Evolutionary conservation across 2,888 invertebrate genomes (phyloP).

Genomic region (Lepidonotus clava): DNA sequence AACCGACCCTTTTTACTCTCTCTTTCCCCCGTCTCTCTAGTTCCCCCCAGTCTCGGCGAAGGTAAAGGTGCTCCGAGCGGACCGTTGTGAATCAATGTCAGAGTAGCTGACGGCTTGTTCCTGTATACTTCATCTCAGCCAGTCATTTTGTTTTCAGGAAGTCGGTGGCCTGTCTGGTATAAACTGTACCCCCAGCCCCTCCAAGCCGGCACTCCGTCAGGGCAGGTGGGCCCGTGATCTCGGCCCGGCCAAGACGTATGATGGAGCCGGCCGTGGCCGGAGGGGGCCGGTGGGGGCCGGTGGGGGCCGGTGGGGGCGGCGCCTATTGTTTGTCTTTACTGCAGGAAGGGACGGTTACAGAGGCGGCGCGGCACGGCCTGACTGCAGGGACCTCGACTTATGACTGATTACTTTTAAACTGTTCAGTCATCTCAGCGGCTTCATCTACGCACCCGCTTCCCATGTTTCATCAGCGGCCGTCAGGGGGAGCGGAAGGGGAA

Average conservation of each 20-base stretch:
- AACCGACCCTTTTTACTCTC: not conserved
- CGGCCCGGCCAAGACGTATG: constrained; percentile 17
- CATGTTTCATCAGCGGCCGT: constrained; percentile 2
- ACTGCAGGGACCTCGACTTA: constrained; percentile 11
- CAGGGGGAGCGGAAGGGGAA: not conserved
- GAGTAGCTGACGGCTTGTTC: constrained; percentile 23
- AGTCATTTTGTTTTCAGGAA: constrained; percentile 52
- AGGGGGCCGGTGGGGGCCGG: not conserved
- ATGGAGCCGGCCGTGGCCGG: not conserved
- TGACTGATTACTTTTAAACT: constrained; percentile 50
- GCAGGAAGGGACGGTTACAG: constrained; percentile 18
- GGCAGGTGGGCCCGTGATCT: not conserved
- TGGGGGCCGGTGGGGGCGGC: not conserved
- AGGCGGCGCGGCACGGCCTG: not conserved
- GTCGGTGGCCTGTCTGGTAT: constrained; percentile 26
- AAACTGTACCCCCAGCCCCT: constrained; percentile 3
- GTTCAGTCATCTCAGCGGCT: constrained; percentile 45
- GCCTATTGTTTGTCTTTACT: constrained; percentile 38
- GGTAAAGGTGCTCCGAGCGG: no score
- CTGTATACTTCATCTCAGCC: constrained; percentile 31
- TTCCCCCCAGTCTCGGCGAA: no score
- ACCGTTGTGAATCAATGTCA: constrained; percentile 24
- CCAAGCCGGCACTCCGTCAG: not conserved
- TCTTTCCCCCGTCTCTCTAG: no score
- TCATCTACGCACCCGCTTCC: not conserved